Evolutionary conservation across 2,888 invertebrate genomes (phyloP).

Genomic region (Nomada goodeniana): DNA sequence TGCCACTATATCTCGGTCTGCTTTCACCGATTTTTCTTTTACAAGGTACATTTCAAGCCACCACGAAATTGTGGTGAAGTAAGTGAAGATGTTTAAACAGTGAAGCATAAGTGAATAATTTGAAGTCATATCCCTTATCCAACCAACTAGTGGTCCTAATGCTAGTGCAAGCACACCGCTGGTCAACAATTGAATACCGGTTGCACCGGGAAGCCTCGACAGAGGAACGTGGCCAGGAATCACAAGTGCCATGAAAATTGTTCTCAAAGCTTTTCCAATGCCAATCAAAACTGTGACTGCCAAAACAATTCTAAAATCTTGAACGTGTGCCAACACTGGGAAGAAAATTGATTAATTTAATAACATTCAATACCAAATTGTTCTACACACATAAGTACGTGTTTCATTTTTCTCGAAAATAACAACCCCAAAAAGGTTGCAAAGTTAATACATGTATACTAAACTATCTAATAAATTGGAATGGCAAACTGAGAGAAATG

Average conservation of each 20-base stretch:
- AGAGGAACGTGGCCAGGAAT: conserved; percentile 90
- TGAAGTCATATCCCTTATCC: conserved; percentile 87
- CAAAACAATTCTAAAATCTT: conserved; percentile 86
- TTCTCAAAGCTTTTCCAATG: conserved; percentile 89
- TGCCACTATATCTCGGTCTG: background rate
- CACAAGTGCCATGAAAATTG: conserved; percentile 90
- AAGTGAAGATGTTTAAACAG: conserved; percentile 88
- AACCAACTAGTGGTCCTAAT: conserved; percentile 89
- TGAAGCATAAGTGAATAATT: conserved; percentile 87
- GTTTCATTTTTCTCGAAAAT: background rate
- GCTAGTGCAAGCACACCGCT: conserved; percentile 88
- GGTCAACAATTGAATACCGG: conserved; percentile 89
- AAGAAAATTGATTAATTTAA: background rate
- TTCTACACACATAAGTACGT: background rate
- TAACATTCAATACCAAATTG: background rate
- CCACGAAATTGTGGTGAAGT: conserved; percentile 88
- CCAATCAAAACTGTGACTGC: conserved; percentile 88
- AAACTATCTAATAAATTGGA: too few species aligned
- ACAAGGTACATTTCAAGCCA: conserved; percentile 85
- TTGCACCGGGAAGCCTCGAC: conserved; percentile 89
- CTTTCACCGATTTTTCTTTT: conserved; percentile 46
- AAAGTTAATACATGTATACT: too few species aligned
- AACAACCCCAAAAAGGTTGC: too few species aligned
- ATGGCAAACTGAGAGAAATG: too few species aligned
- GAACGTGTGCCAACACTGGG: conserved; percentile 87